Evolutionary conservation across 2,888 invertebrate species (phyloP), one percentile per base, ranked within the genome.

Genomic region (Xestobium rufovillosum): DNA sequence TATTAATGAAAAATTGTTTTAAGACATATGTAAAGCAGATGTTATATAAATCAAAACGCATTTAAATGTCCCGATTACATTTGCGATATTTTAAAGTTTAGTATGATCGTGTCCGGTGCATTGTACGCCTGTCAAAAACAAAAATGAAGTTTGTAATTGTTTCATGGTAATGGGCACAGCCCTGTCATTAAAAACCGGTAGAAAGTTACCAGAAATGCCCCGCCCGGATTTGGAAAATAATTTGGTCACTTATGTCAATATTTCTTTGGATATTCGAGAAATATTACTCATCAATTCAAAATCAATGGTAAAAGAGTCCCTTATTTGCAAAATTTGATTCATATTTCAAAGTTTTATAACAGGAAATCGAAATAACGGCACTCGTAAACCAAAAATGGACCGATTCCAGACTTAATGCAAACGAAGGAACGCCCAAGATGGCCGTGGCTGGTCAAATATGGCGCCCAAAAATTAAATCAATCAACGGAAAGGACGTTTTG

Each of bases 381-480:
- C 38, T 52, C 4, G 25, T 59, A 6, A 52, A 51, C 37, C 56
- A 59, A 48, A 43, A 43, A 33, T 59, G 59, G 59, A 14, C 42
- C 3, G 59, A 59, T 44, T 42, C 49, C 2, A 42, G 56, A 17
- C 44, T 59, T 3, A 52, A 52, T 1, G 47, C 50, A 2, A 53
- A 57, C 36, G 14, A 41, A 10, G 32, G 42, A 34, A 59, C 57
- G 2, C 47, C 43, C 30, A 54, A 48, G 41, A 42, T 47, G 44
- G 58, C 59, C 15, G 49, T 53, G 3, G 39, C 47, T 25, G 55
- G 55, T 6, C 51, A 55, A 44, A 53, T 59, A 37, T 59, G 59
- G 59, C 49, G 48, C 26, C 59, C 59, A 12, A 55, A 52, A 47
- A 49, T 59, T 15, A 49, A 50, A n/a, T 35, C 44, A 16, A 41